Percentiles rank a stretch among this genome's conserved stretches.
Evolutionary conservation across 2,113 vertebrate species (phyloP).

Genomic region (Stigmatopora nigra): DNA sequence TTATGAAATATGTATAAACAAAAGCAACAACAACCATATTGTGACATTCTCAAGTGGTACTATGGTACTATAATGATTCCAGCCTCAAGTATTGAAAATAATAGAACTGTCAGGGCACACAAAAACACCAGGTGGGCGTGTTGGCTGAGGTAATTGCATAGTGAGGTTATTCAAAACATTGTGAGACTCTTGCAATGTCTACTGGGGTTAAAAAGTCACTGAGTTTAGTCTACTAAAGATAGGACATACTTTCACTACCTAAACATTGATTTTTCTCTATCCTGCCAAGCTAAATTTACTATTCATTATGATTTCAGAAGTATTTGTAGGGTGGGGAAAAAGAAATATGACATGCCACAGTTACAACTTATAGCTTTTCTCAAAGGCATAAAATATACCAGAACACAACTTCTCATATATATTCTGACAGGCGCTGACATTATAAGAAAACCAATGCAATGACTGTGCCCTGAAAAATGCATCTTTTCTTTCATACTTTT

Average conservation of each 20-base stretch:
- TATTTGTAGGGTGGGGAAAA: conserved; percentile 26
- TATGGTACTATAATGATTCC: conserved; percentile 2
- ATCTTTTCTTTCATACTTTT: conserved; percentile 3
- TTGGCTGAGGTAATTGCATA: conserved; percentile 21
- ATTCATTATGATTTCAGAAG: conserved; percentile 24
- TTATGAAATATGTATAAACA: neutral
- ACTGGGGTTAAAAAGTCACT: conserved; percentile 16
- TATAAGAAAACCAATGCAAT: conserved; percentile 4
- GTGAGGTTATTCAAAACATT: conserved; percentile 28
- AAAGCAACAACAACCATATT: conserved; percentile 8
- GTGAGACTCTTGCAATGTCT: conserved; percentile 13
- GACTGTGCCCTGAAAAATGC: neutral
- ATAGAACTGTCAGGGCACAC: conserved; percentile 9
- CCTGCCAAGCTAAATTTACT: conserved; percentile 10
- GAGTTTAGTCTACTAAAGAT: conserved; percentile 54
- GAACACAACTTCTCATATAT: conserved; percentile 3
- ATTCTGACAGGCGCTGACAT: neutral
- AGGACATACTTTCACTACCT: conserved; percentile 18
- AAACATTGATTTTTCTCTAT: conserved; percentile 31
- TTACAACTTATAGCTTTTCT: conserved; percentile 1
- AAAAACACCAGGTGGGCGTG: conserved; percentile 29
- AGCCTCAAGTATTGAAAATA: conserved; percentile 20
- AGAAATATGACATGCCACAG: conserved; percentile 15
- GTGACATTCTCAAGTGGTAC: neutral
- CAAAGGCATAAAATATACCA: conserved; percentile 5